Percentiles rank a stretch among this genome's conserved stretches.
These are phyloP conservation scores for Lucinisca nassula DNA, from an alignment of 2,888 invertebrate genomes.

Conservation along the genomic window DNA sequence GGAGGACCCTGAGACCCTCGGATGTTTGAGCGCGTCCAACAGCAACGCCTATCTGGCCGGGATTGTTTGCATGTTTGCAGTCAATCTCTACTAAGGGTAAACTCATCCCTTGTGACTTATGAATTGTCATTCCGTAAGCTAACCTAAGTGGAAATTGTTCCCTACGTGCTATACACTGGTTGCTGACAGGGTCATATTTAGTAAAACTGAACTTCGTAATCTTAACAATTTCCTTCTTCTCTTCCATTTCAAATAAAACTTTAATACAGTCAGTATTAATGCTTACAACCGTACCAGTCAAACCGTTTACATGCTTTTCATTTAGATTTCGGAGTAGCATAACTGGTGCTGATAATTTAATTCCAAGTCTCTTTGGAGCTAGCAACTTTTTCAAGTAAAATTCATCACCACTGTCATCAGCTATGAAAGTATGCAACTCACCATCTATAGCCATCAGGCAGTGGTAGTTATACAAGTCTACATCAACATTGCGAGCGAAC, in stretches of 20 bases:
- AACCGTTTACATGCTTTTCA: not conserved
- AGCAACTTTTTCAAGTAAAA: constrained; percentile 3
- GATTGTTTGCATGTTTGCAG: constrained; percentile 27
- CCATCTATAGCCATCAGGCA: not conserved
- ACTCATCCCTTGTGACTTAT: constrained; percentile 41
- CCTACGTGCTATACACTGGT: not conserved
- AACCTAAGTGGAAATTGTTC: constrained; percentile 33
- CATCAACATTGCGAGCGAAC: not conserved
- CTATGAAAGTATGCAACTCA: not conserved
- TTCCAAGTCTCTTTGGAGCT: constrained; percentile 15
- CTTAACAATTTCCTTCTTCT: not conserved
- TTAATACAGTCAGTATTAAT: not conserved
- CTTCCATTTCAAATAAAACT: not conserved
- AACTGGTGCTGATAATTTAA: constrained; percentile 7
- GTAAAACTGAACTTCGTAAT: not conserved
- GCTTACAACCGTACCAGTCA: not conserved
- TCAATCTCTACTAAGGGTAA: constrained; percentile 31
- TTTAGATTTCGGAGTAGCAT: not conserved
- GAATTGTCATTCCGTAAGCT: constrained; percentile 40
- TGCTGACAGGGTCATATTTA: not conserved
- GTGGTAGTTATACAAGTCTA: not conserved
- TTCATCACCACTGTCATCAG: not conserved
- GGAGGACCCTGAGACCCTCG: constrained; percentile 3
- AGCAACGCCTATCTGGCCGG: constrained; percentile 45
- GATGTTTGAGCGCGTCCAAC: constrained; percentile 27